Conservation (phyloP, 2,113 vertebrate species). For the Platichthys flesus region DNA sequence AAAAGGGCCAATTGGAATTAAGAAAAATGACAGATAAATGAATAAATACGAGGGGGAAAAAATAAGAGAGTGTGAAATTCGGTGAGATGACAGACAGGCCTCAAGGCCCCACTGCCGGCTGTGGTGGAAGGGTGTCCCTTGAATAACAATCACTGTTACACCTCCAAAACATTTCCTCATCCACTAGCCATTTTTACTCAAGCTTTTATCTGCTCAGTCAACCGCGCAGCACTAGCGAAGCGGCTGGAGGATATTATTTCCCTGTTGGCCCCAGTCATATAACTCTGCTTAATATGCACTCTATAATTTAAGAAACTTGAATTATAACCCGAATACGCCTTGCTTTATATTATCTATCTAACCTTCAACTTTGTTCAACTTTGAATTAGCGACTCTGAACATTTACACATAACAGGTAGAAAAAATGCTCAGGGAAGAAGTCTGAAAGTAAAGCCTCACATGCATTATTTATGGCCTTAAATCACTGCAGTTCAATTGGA, state of each 20-base stretch:
- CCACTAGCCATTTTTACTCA: conserved; percentile 81
- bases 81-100: conserved; percentile 80
- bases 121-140: conserved; percentile 77
- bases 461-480: conserved; percentile 82
- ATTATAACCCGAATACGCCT: conserved; percentile 81
- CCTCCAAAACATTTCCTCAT: conserved; percentile 85
- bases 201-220: conserved; percentile 85
- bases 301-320: conserved; percentile 84
- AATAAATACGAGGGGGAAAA: conserved; percentile 67
- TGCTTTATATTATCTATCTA: conserved; percentile 81
- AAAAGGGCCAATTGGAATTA: too few species aligned
- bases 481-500: conserved; percentile 76
- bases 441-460: conserved; percentile 68
- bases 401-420: conserved; percentile 76
- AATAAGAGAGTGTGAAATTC: conserved; percentile 78
- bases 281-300: conserved; percentile 86
- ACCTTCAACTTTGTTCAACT: conserved; percentile 86
- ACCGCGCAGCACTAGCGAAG: conserved; percentile 77
- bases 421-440: conserved; percentile 44
- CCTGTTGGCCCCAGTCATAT: conserved; percentile 84
- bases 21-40: conserved; percentile 79
- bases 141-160: conserved; percentile 86
- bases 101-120: conserved; percentile 76
- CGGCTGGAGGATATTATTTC: conserved; percentile 87
- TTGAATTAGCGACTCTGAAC: conserved; percentile 77